These are phyloP conservation scores for Hemicordylus capensis DNA, from an alignment of 2,113 vertebrate genomes.

Conservation along the genomic window DNA sequence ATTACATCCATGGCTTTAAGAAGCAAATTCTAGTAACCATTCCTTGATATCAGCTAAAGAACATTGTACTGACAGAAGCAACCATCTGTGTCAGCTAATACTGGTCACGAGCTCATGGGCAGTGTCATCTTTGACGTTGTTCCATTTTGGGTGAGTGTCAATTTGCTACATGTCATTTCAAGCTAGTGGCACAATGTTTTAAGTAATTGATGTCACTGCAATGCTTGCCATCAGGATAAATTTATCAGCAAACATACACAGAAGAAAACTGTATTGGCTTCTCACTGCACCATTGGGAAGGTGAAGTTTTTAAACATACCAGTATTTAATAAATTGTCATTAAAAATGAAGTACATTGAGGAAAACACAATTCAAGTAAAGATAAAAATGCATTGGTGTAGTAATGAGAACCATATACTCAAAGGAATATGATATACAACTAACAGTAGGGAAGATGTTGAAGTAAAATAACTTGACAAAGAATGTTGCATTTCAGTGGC, in stretches of 20 bases:
- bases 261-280: accelerated
- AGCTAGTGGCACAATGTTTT: neutral
- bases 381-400: neutral
- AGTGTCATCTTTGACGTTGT: neutral
- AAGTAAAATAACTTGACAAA: slow-evolving; percentile 13
- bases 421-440: neutral
- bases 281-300: neutral
- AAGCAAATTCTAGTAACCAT: slow-evolving; percentile 37
- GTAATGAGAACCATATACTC: neutral
- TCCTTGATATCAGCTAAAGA: slow-evolving; percentile 1
- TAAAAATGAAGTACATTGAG: neutral
- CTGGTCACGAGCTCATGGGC: accelerated
- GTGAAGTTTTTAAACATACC: neutral
- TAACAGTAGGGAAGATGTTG: slow-evolving; percentile 17
- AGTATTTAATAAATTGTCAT: neutral
- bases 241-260: neutral
- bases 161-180: slow-evolving; percentile 2
- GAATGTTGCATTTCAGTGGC: slow-evolving; percentile 24
- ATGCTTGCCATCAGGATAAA: neutral
- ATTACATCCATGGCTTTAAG: slow-evolving; percentile 37
- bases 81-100: neutral
- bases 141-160: neutral
- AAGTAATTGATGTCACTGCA: neutral
- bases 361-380: neutral
- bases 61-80: neutral